Base-by-base conservation (phyloP, 2,113 vertebrate species). In the Rhinogobius similis region DNA sequence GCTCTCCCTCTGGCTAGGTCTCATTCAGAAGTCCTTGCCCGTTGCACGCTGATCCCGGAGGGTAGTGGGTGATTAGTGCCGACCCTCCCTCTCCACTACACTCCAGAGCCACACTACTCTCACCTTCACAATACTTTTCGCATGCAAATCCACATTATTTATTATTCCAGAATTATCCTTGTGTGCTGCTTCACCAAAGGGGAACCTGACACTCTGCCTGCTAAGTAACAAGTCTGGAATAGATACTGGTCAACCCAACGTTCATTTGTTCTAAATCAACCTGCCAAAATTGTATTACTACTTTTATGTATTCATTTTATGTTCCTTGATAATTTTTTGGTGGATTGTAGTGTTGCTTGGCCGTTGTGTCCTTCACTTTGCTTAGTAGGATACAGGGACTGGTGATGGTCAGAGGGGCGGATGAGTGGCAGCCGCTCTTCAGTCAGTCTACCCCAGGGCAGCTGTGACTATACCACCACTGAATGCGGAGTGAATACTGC, bases 1-100 rank as follows among this genome's bases (percentile, higher is more conserved):
- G 29, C 62, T 11, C 55, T 59, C 46, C 71, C 13, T 55, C 26
- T 44, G 41, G 65, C 72, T 82, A 70, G 68, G 62, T 83, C 75
- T 85, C 72, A 75, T 85, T 84, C 81, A 78, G 73, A 72, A 79
- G 84, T 86, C 88, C 84, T 85, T 82, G 85, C 65, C 65, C 83
- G 39, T 20, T 73, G 76, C 81, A 78, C 70, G 70, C 59, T 52
- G 50, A 76, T 81, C 80, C 84, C 87, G 75, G 32, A 83, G 83
- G 87, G 76, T 65, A 77, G 56, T 69, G 67, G 55, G 85, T 91
- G 89, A 92, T 91, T 90, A 92, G 82, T 83, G 78, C 79, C 83
- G 78, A 81, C 85, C 23, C 70, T 23, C 5, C 36, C 12, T 36
- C 58, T 1, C 12, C 12, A 24, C 58, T 64, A 16, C 53, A 18